A percentile compares a stretch with the other conserved stretches of the same genome.
Conservation (phyloP, 2,797 vertebrate species). For the Tenualosa thibaudeaui region DNA sequence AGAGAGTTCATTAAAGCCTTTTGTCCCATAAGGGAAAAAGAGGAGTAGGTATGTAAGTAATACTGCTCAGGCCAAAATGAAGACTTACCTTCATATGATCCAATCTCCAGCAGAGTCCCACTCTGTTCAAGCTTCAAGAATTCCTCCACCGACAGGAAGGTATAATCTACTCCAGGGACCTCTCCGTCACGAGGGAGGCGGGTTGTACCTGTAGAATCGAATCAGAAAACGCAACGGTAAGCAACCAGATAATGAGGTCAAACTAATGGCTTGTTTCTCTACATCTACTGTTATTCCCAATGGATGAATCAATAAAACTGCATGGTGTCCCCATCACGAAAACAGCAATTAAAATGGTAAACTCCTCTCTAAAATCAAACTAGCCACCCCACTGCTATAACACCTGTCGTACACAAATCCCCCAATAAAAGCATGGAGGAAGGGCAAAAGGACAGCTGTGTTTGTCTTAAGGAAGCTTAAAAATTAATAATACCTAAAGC, state of each 20-base stretch:
- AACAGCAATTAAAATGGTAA: neutral
- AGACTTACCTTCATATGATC: slow-evolving; percentile 92
- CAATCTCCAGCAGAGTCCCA: slow-evolving; percentile 94
- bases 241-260: neutral
- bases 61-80: neutral
- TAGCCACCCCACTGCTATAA: neutral
- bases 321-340: neutral
- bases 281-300: neutral
- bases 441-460: neutral
- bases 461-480: neutral
- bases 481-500: too few relatives aligned
- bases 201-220: slow-evolving; percentile 85
- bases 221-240: neutral
- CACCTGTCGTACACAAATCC: neutral
- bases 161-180: slow-evolving; percentile 95
- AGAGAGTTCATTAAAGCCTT: too few relatives aligned
- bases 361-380: neutral
- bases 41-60: too few relatives aligned
- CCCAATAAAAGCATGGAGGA: neutral
- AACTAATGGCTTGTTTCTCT: neutral
- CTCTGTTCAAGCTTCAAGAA: slow-evolving; percentile 92
- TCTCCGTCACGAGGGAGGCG: slow-evolving; percentile 93
- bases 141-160: slow-evolving; percentile 92
- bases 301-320: neutral
- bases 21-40: too few relatives aligned